Conservation (phyloP, 2,113 vertebrate genomes). For the Pholis gunnellus region DNA sequence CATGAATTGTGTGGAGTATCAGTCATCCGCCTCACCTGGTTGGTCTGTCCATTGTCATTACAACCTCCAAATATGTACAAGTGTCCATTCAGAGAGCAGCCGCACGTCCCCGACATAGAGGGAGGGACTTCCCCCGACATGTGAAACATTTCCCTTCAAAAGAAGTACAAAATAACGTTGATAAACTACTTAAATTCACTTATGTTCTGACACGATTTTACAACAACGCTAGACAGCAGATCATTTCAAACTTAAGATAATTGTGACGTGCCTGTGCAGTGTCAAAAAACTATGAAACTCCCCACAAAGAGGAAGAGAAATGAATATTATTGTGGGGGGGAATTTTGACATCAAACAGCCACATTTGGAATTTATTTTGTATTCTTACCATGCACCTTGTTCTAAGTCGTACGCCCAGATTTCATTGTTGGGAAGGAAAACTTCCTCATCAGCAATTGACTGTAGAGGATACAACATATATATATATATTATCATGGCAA, state of each 20-base stretch:
- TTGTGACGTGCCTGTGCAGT: neutral
- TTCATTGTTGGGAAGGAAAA: conserved; percentile 93
- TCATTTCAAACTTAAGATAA: neutral
- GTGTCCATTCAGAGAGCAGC: conserved; percentile 88
- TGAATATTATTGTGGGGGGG: neutral
- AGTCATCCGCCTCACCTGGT: conserved; percentile 83
- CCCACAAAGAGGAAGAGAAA: neutral
- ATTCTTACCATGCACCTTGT: conserved; percentile 90
- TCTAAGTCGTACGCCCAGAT: conserved; percentile 95
- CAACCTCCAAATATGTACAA: conserved; percentile 96
- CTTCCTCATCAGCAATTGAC: conserved; percentile 93
- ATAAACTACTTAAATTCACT: neutral
- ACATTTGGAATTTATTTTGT: conserved; percentile 7
- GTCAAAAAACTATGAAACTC: neutral
- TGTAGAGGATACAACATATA: conserved; percentile 65
- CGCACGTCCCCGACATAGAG: conserved; percentile 94
- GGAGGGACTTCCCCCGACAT: conserved; percentile 92
- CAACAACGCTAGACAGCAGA: neutral
- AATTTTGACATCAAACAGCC: neutral
- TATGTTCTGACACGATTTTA: neutral
- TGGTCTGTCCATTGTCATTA: conserved; percentile 94
- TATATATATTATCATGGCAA: conserved; percentile 1
- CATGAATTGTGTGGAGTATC: neutral
- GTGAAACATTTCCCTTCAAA: conserved; percentile 88
- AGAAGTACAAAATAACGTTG: neutral